Evolutionary conservation across 1,140 invertebrate species (phyloP).

Genomic region (Zophobas atratus): DNA sequence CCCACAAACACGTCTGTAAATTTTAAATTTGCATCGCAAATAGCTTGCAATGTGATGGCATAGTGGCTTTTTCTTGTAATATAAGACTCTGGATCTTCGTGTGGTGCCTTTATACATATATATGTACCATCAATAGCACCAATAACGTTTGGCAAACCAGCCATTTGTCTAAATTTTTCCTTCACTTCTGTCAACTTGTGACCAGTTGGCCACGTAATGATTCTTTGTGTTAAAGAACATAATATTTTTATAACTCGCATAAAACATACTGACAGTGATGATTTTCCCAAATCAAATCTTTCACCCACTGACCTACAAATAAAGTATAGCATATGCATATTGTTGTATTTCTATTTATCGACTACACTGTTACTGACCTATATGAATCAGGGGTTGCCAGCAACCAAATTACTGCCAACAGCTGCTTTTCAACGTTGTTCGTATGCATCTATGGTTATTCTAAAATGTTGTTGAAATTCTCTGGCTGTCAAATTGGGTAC

Average conservation of each 20-base stretch:
- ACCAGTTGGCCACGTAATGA: constrained; percentile 48
- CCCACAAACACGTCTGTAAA: constrained; percentile 43
- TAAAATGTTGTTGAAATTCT: neutral
- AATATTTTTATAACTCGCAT: constrained; percentile 44
- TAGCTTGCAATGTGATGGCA: constrained; percentile 48
- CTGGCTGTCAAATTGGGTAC: neutral
- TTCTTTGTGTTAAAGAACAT: constrained; percentile 24
- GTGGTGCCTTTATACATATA: constrained; percentile 53
- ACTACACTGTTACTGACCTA: constrained; percentile 42
- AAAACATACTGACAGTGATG: constrained; percentile 16
- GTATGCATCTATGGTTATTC: neutral
- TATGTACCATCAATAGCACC: constrained; percentile 53
- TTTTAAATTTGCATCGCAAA: constrained; percentile 1
- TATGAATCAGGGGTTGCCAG: constrained; percentile 37
- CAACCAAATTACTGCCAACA: neutral
- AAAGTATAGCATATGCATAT: no score
- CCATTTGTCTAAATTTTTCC: constrained; percentile 4
- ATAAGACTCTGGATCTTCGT: constrained; percentile 50
- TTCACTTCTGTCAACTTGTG: constrained; percentile 9
- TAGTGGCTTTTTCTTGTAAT: constrained; percentile 54
- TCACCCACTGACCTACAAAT: constrained; percentile 25
- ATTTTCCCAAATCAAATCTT: constrained; percentile 28
- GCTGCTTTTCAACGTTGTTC: neutral
- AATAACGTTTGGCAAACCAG: constrained; percentile 8
- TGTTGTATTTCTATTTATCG: no score